Conservation (phyloP, 2,797 vertebrate species). For the Sebastiscus tertius region DNA sequence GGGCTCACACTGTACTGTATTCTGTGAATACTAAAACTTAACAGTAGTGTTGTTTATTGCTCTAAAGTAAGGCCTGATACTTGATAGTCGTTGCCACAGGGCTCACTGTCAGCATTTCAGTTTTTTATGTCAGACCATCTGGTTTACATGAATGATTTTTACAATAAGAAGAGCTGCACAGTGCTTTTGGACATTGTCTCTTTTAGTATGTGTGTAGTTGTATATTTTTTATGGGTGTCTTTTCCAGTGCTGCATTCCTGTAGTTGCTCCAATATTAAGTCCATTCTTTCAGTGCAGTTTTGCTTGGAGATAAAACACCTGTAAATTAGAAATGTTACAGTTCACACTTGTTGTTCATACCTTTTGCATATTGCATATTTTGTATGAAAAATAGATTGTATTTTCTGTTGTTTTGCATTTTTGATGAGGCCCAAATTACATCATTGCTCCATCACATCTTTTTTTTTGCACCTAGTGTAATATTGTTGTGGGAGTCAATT, state of each 20-base stretch:
- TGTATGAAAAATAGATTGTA: not conserved
- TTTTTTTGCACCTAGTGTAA: not conserved
- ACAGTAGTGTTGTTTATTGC: not conserved
- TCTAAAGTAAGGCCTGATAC: not conserved
- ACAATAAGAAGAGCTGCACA: not conserved
- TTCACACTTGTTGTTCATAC: not conserved
- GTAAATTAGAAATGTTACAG: not conserved
- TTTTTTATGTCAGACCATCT: not conserved
- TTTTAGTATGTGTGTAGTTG: not conserved
- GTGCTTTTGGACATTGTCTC: not conserved
- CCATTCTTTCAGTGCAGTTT: not conserved
- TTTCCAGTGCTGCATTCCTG: not conserved
- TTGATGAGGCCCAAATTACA: not conserved
- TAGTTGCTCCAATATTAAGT: not conserved
- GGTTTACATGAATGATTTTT: not conserved
- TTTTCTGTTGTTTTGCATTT: not conserved
- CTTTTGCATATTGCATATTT: not conserved
- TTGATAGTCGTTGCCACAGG: not conserved
- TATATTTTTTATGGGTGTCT: not conserved
- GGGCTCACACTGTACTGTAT: not conserved
- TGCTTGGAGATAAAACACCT: not conserved
- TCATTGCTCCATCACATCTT: not conserved
- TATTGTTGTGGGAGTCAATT: conserved; percentile 1
- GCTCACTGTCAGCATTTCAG: not conserved
- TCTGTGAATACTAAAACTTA: not conserved